Conservation (phyloP, 2,797 vertebrate genomes). For the Silurus aristotelis region DNA sequence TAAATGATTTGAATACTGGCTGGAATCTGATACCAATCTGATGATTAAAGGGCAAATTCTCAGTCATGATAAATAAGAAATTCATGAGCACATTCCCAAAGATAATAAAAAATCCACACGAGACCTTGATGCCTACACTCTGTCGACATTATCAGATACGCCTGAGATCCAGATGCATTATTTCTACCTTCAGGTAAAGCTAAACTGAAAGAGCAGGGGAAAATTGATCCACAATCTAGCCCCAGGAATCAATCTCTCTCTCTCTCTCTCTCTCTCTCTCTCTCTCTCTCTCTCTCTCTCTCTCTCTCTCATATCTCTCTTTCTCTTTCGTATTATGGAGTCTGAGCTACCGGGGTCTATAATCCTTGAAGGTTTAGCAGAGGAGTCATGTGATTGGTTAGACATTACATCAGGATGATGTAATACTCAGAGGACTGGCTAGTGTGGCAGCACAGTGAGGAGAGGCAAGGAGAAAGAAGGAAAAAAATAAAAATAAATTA, state of each 20-base stretch:
- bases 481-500: too few relatives aligned
- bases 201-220: conserved; percentile 59
- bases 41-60: conserved; percentile 18
- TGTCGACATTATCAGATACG: conserved; percentile 25
- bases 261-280: conserved; percentile 54
- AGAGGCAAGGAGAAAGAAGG: conserved; percentile 40
- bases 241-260: conserved; percentile 66
- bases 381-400: conserved; percentile 80
- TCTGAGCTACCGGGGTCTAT: conserved; percentile 82
- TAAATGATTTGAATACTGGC: conserved; percentile 22
- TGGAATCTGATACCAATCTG: not conserved
- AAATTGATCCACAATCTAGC: conserved; percentile 72
- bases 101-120: conserved; percentile 26
- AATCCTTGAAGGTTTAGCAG: conserved; percentile 85
- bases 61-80: conserved; percentile 34
- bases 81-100: conserved; percentile 39
- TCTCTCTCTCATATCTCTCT: not conserved
- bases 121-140: conserved; percentile 39
- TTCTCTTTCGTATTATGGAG: conserved; percentile 77
- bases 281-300: conserved; percentile 31
- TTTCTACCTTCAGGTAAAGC: conserved; percentile 49
- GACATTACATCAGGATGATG: conserved; percentile 94
- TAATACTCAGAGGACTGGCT: conserved; percentile 85
- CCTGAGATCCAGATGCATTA: conserved; percentile 46
- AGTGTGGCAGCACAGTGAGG: conserved; percentile 66